Conservation (phyloP, 2,888 invertebrate species). For the Drosophila antonietae region DNA sequence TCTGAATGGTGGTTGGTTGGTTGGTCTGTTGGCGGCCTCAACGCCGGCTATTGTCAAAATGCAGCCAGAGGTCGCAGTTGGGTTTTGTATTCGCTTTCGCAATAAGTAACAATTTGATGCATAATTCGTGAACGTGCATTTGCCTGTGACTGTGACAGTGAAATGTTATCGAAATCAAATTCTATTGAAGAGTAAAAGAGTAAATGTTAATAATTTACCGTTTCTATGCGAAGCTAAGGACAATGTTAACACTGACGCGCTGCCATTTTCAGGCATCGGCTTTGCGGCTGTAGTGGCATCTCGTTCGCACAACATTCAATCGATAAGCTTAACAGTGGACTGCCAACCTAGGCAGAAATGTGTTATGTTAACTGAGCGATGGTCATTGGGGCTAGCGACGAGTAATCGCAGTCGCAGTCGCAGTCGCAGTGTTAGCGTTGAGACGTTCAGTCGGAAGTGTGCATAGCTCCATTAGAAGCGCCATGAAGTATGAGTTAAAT, state of each 20-base stretch:
- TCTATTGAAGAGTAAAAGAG: not conserved
- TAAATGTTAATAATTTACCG: not conserved
- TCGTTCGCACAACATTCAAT: conserved; percentile 55
- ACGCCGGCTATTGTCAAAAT: conserved; percentile 43
- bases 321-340: conserved; percentile 72
- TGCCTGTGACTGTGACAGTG: not conserved
- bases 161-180: not conserved
- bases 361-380: conserved; percentile 26
- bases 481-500: conserved; percentile 11
- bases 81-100: conserved; percentile 6
- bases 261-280: conserved; percentile 16
- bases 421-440: conserved; percentile 61
- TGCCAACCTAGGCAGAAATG: conserved; percentile 52
- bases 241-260: conserved; percentile 10
- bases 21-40: conserved; percentile 15
- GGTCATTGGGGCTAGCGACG: conserved; percentile 38
- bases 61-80: conserved; percentile 26
- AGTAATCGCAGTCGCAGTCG: conserved; percentile 56
- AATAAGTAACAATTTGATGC: not conserved
- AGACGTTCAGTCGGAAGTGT: conserved; percentile 41
- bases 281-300: conserved; percentile 28
- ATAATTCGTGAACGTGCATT: not conserved
- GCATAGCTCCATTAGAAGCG: conserved; percentile 2
- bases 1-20: conserved; percentile 45
- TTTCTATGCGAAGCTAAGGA: not conserved